phyloP scores from a whole-genome alignment of 2,888 invertebrate species.

The Automeris io region DNA sequence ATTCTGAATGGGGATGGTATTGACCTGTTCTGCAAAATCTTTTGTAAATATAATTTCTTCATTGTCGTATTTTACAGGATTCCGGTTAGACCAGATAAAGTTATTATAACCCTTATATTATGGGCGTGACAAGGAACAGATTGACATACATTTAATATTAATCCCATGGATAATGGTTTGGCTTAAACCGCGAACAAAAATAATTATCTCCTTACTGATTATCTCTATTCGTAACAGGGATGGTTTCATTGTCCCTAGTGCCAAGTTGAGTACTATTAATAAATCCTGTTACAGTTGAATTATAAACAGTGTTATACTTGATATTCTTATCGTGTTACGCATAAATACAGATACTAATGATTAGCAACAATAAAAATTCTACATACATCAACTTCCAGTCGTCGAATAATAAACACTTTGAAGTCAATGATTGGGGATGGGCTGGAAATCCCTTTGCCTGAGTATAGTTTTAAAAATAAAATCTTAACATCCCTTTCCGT shows the following conservation, averaged over 20 bases:
- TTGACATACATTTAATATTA: no score
- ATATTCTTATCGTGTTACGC: not conserved
- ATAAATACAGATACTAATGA: not conserved
- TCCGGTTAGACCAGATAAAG: no score
- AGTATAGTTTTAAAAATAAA: conserved; percentile 37
- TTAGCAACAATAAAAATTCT: conserved; percentile 13
- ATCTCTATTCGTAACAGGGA: not conserved
- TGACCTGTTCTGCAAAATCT: no score
- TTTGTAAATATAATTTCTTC: no score
- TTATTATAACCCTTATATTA: no score
- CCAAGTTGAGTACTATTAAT: not conserved
- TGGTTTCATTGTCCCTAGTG: not conserved
- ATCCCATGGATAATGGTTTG: no score
- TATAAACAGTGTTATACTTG: not conserved
- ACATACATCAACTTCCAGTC: conserved; percentile 27
- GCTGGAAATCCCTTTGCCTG: conserved; percentile 26
- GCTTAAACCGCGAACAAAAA: no score
- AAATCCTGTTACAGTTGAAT: conserved; percentile 2
- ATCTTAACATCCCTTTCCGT: conserved; percentile 50
- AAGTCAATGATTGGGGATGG: conserved; percentile 28
- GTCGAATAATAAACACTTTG: conserved; percentile 35
- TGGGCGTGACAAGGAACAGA: no score
- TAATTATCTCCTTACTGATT: no score
- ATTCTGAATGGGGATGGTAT: no score
- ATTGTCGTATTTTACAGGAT: no score